These are phyloP conservation scores for Fistularia tabacaria DNA, from an alignment of 2,797 vertebrate genomes.

Conservation along the genomic window DNA sequence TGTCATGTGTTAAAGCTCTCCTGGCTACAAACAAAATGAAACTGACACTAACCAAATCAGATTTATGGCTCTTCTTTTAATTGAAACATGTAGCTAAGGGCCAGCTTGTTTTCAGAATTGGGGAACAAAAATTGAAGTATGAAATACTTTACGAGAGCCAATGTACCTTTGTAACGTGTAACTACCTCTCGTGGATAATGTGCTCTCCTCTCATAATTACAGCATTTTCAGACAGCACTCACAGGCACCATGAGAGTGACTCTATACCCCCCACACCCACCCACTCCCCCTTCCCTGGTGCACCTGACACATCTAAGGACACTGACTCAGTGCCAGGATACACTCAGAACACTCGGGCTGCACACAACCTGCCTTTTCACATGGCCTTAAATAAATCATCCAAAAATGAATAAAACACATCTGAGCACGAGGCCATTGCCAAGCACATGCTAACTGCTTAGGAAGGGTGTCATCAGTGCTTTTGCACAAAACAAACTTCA, in stretches of 20 bases:
- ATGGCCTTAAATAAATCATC: not conserved
- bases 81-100: not conserved
- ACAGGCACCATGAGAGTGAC: constrained; percentile 28
- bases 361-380: not conserved
- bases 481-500: not conserved
- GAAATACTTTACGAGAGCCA: not conserved
- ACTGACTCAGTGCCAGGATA: constrained; percentile 34
- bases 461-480: no score
- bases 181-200: constrained; percentile 22
- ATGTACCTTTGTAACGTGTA: constrained; percentile 25
- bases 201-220: constrained; percentile 34
- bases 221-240: constrained; percentile 43
- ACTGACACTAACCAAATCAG: not conserved
- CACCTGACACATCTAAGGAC: constrained; percentile 35
- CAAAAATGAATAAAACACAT: not conserved
- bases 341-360: constrained; percentile 9
- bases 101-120: not conserved
- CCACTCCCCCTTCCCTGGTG: not conserved
- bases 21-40: constrained; percentile 1
- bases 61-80: not conserved
- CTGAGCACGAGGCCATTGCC: no score
- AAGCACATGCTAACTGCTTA: no score
- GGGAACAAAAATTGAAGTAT: not conserved
- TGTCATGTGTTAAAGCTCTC: constrained; percentile 8
- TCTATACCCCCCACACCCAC: not conserved